Base-by-base conservation (phyloP, 2,113 vertebrate genomes). In the Jacana jacana region DNA sequence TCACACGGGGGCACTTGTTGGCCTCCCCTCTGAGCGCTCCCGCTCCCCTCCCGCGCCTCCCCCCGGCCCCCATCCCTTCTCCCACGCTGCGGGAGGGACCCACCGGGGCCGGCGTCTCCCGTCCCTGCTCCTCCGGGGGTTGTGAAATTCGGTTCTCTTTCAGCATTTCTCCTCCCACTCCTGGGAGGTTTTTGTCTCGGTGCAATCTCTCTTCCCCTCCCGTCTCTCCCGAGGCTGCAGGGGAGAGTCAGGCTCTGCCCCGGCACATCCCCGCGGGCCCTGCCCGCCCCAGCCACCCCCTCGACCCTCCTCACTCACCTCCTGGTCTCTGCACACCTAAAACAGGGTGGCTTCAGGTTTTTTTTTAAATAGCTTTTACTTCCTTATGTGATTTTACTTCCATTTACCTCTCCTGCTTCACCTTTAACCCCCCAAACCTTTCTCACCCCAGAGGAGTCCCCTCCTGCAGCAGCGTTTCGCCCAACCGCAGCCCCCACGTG, bases 51-150 rank as follows among this genome's bases (percentile, higher is more conserved):
- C 46, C 2, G 49, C 9, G 2, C 2, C 6, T 27, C 8, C 33
- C 17, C 65, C 22, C 1, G 17, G 27, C 25, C 5, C 3, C 35
- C 35, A 17, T 27, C 46, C 52, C 37, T n/a, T 24, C 35, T 13
- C 63, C 5, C 2, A 4, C 2, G 4, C 37, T 1, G 3, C 10
- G 20, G 57, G 42, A 48, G 5, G 33, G 82, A 35, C 1, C 11
- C 65, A 28, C 33, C 2, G 10, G 28, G 39, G 39, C 55, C 31
- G 6, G 23, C 13, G 2, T 27, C 35, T 76, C 48, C 81, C 3
- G 3, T 10, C 57, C 70, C 87, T 24, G 37, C 49, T 18, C 70
- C 42, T 23, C 18, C 0, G 11, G 25, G 19, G 57, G 19, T 68
- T 75, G 48, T 35, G 90, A 87, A 89, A 85, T 63, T 48, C 5